phyloP scores from a whole-genome alignment of 2,888 invertebrate species.

The Eugnorisma glareosa region DNA sequence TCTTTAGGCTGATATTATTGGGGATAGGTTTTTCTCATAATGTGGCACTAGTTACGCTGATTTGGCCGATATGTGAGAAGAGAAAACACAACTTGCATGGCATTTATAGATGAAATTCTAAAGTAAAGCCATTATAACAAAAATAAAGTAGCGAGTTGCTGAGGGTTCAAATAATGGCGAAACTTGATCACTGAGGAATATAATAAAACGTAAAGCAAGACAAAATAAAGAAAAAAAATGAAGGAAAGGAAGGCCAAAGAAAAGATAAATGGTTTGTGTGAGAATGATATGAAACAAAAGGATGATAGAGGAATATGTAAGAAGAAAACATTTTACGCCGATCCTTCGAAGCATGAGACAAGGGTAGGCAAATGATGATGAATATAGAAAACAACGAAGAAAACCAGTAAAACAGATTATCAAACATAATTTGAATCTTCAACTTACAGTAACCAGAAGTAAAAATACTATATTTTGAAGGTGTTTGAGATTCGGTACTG shows the following conservation, averaged over 20 bases:
- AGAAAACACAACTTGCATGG: not conserved
- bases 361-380: not conserved
- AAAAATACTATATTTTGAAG: slow-evolving; percentile 43
- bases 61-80: not conserved
- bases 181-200: not conserved
- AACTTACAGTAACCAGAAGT: slow-evolving; percentile 58
- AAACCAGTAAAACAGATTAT: not conserved
- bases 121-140: not conserved
- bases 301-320: not conserved
- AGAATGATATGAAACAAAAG: not conserved
- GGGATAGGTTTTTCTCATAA: not conserved
- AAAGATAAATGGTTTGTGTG: not conserved
- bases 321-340: not conserved
- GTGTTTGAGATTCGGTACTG: slow-evolving; percentile 37
- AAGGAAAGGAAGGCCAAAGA: not conserved
- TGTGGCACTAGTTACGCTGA: not conserved
- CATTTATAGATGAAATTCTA: not conserved
- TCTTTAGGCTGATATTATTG: not conserved
- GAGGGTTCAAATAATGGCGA: not conserved
- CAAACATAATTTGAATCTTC: not conserved
- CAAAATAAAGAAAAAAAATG: not conserved
- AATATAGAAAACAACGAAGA: not conserved
- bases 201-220: not conserved
- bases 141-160: not conserved
- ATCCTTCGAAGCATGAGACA: not conserved